These are phyloP conservation scores for Sympetrum striolatum DNA, from an alignment of 2,888 invertebrate genomes.

Conservation along the genomic window DNA sequence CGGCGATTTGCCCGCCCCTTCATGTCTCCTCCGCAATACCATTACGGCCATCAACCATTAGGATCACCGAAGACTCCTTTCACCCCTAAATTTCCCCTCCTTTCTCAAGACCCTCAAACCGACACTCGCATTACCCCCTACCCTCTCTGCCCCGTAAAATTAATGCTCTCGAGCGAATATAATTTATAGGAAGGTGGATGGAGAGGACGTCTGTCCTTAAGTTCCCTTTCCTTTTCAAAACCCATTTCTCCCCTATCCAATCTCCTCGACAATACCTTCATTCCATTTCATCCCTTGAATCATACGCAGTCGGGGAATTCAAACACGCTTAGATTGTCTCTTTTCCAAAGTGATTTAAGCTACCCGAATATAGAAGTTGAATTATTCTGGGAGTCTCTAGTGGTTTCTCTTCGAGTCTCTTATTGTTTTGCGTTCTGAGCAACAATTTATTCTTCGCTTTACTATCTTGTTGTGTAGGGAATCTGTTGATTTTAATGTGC, in stretches of 20 bases:
- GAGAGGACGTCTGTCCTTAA: background rate
- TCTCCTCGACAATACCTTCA: background rate
- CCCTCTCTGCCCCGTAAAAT: background rate
- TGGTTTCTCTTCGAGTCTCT: too few species aligned
- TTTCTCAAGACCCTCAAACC: slow-evolving; percentile 4
- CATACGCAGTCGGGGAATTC: too few species aligned
- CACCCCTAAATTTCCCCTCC: background rate
- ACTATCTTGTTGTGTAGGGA: too few species aligned
- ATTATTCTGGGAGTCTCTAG: too few species aligned
- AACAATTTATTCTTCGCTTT: too few species aligned
- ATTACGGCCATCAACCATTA: slow-evolving; percentile 18
- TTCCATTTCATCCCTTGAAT: too few species aligned
- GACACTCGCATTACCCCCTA: background rate
- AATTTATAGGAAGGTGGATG: slow-evolving; percentile 32
- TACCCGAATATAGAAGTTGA: too few species aligned
- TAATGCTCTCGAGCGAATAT: slow-evolving; percentile 38
- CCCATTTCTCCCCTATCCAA: background rate
- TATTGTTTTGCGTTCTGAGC: too few species aligned
- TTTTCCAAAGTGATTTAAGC: too few species aligned
- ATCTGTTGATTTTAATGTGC: too few species aligned
- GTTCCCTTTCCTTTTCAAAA: background rate
- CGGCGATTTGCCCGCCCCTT: background rate
- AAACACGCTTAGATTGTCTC: too few species aligned
- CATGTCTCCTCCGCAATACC: background rate
- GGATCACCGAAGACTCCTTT: background rate